Evolutionary conservation across 35 echinoderm and acorn worm genomes (phyloP).

Genomic region (Antedon bifida): DNA sequence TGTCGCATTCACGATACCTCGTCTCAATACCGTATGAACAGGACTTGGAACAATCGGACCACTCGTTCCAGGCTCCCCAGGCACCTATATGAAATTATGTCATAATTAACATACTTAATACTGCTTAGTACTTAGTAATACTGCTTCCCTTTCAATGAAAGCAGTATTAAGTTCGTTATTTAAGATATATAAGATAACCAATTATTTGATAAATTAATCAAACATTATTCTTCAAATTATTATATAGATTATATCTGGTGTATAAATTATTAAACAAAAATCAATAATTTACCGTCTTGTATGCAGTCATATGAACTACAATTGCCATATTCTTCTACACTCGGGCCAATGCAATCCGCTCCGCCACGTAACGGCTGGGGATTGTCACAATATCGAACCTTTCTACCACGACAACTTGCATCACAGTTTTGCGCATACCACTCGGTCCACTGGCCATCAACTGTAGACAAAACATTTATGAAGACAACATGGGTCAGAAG

Average conservation of each 20-base stretch:
- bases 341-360: conserved; percentile 27
- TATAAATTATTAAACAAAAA: neutral
- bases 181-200: too few species aligned
- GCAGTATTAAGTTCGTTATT: too few species aligned
- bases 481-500: neutral
- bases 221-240: too few species aligned
- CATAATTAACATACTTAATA: neutral
- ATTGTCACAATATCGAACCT: conserved; percentile 32
- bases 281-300: conserved; percentile 11
- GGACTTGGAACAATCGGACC: conserved; percentile 53
- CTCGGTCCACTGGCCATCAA: conserved; percentile 57
- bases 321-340: conserved; percentile 29
- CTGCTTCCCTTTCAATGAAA: neutral
- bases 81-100: conserved; percentile 16
- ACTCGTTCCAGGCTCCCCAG: conserved; percentile 31
- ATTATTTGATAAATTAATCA: too few species aligned
- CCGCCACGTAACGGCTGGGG: conserved; percentile 58
- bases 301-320: conserved; percentile 53
- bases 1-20: conserved; percentile 32
- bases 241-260: too few species aligned
- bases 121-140: neutral
- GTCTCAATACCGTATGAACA: conserved; percentile 49
- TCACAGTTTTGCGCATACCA: conserved; percentile 54
- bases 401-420: conserved; percentile 33
- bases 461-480: neutral